Conservation (phyloP, 2,888 invertebrate species). For the Ophion slaviceki region DNA sequence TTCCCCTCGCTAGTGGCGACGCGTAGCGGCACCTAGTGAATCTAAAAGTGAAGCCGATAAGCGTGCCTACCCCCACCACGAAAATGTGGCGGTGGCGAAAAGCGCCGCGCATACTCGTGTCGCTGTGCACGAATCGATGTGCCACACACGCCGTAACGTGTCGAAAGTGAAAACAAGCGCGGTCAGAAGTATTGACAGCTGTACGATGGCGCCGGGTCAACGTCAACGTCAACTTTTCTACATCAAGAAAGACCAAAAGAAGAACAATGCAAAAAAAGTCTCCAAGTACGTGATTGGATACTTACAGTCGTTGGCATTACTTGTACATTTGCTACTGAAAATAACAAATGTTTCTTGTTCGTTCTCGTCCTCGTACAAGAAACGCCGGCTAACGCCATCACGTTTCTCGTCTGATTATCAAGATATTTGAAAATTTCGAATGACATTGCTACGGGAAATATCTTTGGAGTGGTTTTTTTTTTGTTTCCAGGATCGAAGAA, state of each 20-base stretch:
- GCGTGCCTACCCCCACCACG: too few species aligned
- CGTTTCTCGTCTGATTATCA: not conserved
- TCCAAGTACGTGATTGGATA: conserved; percentile 74
- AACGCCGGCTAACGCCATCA: conserved; percentile 34
- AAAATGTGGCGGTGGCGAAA: not conserved
- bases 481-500: conserved; percentile 76
- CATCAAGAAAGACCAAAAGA: conserved; percentile 80
- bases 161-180: conserved; percentile 21
- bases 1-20: too few species aligned
- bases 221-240: conserved; percentile 79
- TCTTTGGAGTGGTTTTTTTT: not conserved
- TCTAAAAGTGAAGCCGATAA: too few species aligned
- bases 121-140: not conserved
- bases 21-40: too few species aligned
- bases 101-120: not conserved
- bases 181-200: conserved; percentile 39
- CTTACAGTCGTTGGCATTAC: conserved; percentile 9
- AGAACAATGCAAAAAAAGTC: conserved; percentile 76
- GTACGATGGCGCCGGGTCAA: conserved; percentile 80
- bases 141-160: conserved; percentile 1
- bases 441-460: not conserved
- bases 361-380: not conserved
- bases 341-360: not conserved
- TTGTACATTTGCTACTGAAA: not conserved
- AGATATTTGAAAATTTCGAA: not conserved